phyloP scores from a whole-genome alignment of 2,888 invertebrate genomes.

The Cryptocephalus moraei region DNA sequence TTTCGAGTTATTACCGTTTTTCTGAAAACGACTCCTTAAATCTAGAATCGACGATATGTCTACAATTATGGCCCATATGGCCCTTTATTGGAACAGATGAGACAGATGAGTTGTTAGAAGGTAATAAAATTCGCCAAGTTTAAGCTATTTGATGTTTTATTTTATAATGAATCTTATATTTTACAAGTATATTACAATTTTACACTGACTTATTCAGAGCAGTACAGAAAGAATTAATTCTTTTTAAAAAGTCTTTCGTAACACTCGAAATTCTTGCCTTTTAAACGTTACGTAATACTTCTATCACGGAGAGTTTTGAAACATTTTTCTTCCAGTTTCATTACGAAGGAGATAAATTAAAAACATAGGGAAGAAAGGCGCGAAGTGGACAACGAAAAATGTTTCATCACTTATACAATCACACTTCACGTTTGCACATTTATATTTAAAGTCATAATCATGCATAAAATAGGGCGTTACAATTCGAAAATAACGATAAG shows the following conservation, averaged over 20 bases:
- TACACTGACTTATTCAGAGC: conserved; percentile 35
- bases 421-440: conserved; percentile 17
- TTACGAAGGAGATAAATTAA: not conserved
- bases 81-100: too few species aligned
- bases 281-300: conserved; percentile 5
- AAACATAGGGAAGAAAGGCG: not conserved
- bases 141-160: conserved; percentile 22
- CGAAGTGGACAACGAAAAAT: conserved; percentile 1
- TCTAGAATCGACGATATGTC: too few species aligned
- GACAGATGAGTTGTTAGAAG: too few species aligned
- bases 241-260: conserved; percentile 14
- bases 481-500: not conserved
- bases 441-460: conserved; percentile 10
- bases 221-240: conserved; percentile 23
- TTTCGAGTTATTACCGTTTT: too few species aligned
- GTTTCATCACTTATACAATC: conserved; percentile 4
- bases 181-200: conserved; percentile 42
- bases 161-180: conserved; percentile 30
- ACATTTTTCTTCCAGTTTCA: not conserved
- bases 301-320: not conserved
- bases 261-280: conserved; percentile 7
- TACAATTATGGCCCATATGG: too few species aligned
- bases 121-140: too few species aligned
- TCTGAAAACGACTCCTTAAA: too few species aligned
- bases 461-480: conserved; percentile 7